These are phyloP conservation scores for Allobates femoralis DNA, from an alignment of 2,797 vertebrate genomes.

Conservation along the genomic window DNA sequence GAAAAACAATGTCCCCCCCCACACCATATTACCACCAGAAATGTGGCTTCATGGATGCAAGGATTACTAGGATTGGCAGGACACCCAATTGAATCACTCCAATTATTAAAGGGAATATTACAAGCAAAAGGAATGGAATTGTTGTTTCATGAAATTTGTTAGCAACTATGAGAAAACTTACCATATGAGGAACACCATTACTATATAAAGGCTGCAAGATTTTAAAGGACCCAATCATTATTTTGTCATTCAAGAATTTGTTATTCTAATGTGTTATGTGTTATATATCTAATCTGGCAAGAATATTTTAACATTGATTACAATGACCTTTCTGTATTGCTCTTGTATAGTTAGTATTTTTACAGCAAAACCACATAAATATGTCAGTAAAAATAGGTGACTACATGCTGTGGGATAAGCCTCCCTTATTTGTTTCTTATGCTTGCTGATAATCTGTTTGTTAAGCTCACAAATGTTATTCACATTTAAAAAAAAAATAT, in stretches of 20 bases:
- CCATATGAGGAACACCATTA: background rate
- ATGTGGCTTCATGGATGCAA: too few species aligned
- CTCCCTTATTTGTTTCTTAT: conserved; percentile 26
- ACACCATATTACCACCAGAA: too few species aligned
- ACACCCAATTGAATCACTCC: background rate
- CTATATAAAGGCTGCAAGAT: background rate
- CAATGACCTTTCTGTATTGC: conserved; percentile 34
- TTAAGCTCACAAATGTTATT: too few species aligned
- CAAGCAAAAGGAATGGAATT: background rate
- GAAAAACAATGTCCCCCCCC: too few species aligned
- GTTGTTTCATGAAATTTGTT: background rate
- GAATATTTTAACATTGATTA: conserved; percentile 27
- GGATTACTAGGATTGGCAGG: background rate
- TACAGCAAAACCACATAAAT: conserved; percentile 21
- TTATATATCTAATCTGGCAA: background rate
- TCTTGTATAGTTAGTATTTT: conserved; percentile 15
- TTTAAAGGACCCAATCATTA: background rate
- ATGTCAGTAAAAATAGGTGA: conserved; percentile 31
- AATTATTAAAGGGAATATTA: background rate
- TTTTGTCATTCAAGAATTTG: background rate
- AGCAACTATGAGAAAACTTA: background rate
- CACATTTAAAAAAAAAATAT: background rate
- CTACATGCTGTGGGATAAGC: conserved; percentile 28
- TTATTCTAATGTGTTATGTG: background rate
- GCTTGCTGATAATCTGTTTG: conserved; percentile 38